Evolutionary conservation across 2,797 vertebrate species (phyloP).

Genomic region (Euphonia xanthogaster): DNA sequence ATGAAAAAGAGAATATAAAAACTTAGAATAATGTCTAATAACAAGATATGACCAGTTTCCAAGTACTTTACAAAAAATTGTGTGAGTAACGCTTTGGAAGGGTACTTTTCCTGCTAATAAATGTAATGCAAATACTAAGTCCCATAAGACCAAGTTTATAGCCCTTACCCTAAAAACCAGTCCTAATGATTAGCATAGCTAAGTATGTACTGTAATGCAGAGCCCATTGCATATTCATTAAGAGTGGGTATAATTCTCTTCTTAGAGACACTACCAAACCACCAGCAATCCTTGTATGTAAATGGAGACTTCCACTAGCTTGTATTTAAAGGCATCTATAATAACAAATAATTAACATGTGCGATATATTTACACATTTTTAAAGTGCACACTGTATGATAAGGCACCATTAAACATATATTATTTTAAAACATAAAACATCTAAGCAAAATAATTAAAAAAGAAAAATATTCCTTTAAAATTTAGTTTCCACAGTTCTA

Average conservation of each 20-base stretch:
- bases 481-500: neutral
- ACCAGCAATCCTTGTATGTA: neutral
- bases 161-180: slow-evolving; percentile 19
- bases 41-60: neutral
- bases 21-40: neutral
- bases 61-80: neutral
- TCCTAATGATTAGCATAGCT: slow-evolving; percentile 16
- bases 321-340: neutral
- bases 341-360: neutral
- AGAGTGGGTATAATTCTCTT: slow-evolving; percentile 21
- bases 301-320: neutral
- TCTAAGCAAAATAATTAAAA: neutral
- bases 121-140: neutral
- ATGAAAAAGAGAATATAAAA: neutral
- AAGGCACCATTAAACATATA: neutral
- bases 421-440: neutral
- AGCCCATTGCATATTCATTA: slow-evolving; percentile 11
- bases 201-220: neutral
- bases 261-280: neutral
- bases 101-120: neutral
- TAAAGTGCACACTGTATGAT: neutral
- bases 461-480: neutral
- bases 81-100: neutral
- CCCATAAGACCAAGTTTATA: neutral
- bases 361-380: neutral